These are phyloP conservation scores for Psammodynastes pulverulentus DNA, from an alignment of 2,113 vertebrate species.

Conservation along the genomic window DNA sequence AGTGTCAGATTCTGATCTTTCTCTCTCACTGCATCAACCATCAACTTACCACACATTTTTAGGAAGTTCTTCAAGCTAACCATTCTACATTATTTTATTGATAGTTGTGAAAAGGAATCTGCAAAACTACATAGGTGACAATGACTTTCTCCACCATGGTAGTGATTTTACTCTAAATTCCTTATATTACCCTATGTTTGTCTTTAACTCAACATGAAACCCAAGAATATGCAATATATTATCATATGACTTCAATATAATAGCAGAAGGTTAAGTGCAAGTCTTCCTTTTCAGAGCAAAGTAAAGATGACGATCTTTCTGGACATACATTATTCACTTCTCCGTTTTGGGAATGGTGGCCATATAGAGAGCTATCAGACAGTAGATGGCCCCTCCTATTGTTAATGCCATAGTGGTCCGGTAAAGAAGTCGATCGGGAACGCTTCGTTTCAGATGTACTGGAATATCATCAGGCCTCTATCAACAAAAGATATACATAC, in stretches of 20 bases:
- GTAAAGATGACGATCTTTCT: slow-evolving; percentile 25
- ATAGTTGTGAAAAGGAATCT: slow-evolving; percentile 25
- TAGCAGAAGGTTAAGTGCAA: not conserved
- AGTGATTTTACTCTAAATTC: slow-evolving; percentile 23
- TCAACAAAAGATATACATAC: slow-evolving; percentile 28
- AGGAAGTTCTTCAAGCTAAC: not conserved
- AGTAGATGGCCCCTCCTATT: slow-evolving; percentile 88
- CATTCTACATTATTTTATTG: not conserved
- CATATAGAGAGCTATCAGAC: slow-evolving; percentile 88
- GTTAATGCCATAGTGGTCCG: slow-evolving; percentile 97
- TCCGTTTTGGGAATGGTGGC: slow-evolving; percentile 80
- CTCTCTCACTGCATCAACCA: not conserved
- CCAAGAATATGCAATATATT: not conserved
- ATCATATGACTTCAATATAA: slow-evolving; percentile 16
- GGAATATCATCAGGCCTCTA: slow-evolving; percentile 81
- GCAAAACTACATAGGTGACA: slow-evolving; percentile 20
- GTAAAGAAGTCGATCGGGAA: slow-evolving; percentile 88
- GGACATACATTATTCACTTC: slow-evolving; percentile 52
- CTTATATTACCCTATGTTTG: slow-evolving; percentile 7
- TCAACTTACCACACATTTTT: not conserved
- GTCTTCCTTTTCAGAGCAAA: slow-evolving; percentile 23
- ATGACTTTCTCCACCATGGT: slow-evolving; percentile 8
- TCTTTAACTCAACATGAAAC: not conserved
- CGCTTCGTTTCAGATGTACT: slow-evolving; percentile 85
- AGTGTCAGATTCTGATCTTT: not conserved